Base-by-base conservation (phyloP, 2,797 vertebrate genomes). In the Lithobates sylvaticus region DNA sequence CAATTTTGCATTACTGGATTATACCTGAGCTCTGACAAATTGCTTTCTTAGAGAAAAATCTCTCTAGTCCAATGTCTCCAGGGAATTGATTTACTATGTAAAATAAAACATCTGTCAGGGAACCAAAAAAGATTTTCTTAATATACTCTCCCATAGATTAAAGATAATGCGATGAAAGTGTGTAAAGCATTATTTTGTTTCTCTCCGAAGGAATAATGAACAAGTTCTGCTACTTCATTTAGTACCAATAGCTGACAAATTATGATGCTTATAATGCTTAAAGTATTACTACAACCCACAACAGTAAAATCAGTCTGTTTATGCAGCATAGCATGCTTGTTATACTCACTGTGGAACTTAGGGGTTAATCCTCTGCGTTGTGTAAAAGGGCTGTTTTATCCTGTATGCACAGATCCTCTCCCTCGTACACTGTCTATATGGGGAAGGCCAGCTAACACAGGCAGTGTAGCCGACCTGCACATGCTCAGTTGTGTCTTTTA, bases 1-100 rank as follows among this genome's bases (percentile, higher is more conserved):
- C 83, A 78, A 84, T 84, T 84, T 78, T 78, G 75, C 83, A 84
- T 84, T 84, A 84, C 75, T 84, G 47, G 75, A 84, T 78, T 84
- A 84, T 76, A 76, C 42, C 83, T 68, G 34, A 84, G 67, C 83
- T 84, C 23, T 84, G 75, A 84, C 67, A 84, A 84, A 84, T 83
- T 68, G 65, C 75, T 61, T 84, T 71, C 75, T 84, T 78, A 42
- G 74, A 71, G 50, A n/a, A 84, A 84, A 84, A 84, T 72, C 44
- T 71, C 67, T 34, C 47, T 23, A 78, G 44, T 70, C 42, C 50
- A 32, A 78, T 29, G 67, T 77, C 83, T 84, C 44, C 21, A 72
- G 47, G 71, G 50, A 78, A 71, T 77, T 84, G 75, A 71, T 84
- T 77, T 50, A 21, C 5, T 58, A 78, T 71, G 75, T 71, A 71